These are phyloP conservation scores for Acrocyrtus sp. DNA, from an alignment of 2,888 invertebrate genomes.

Conservation along the genomic window DNA sequence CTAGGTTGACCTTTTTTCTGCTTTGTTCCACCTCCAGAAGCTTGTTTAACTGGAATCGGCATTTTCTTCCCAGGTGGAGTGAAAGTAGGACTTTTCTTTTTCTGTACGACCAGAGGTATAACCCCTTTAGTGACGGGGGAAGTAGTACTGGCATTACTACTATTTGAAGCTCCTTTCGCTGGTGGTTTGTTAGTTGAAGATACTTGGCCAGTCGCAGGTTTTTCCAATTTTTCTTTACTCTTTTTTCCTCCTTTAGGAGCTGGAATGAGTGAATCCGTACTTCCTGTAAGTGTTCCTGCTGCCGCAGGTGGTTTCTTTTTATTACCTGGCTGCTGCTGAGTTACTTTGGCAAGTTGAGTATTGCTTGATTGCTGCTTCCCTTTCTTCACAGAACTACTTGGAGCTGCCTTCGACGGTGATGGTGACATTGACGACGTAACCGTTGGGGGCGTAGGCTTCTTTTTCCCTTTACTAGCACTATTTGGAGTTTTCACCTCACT, in stretches of 20 bases:
- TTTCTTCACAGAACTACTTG: slow-evolving; percentile 14
- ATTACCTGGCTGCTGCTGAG: slow-evolving; percentile 3
- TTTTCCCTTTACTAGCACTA: not conserved
- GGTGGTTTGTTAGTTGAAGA: slow-evolving; percentile 9
- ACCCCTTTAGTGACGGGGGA: not conserved
- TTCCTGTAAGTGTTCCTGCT: slow-evolving; percentile 6
- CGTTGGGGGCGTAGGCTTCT: too few species aligned
- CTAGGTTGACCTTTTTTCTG: slow-evolving; percentile 12
- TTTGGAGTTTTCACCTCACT: not conserved
- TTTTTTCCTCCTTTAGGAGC: not conserved
- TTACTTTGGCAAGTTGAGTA: slow-evolving; percentile 17
- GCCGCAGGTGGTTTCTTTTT: not conserved
- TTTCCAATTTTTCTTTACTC: not conserved
- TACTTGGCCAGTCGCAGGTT: not conserved
- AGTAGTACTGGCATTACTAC: slow-evolving; percentile 1
- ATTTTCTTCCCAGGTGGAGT: slow-evolving; percentile 29
- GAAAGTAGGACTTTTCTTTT: slow-evolving; percentile 17
- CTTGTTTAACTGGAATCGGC: slow-evolving; percentile 8
- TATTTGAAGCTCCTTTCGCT: slow-evolving; percentile 2
- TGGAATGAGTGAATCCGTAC: not conserved
- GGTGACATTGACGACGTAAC: slow-evolving; percentile 1
- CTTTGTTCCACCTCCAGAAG: slow-evolving; percentile 15
- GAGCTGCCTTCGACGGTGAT: slow-evolving; percentile 4
- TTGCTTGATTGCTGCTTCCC: slow-evolving; percentile 7
- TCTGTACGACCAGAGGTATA: not conserved